These are phyloP conservation scores for Turdus rufiventris DNA, from an alignment of 2,113 vertebrate genomes.

Conservation along the genomic window DNA sequence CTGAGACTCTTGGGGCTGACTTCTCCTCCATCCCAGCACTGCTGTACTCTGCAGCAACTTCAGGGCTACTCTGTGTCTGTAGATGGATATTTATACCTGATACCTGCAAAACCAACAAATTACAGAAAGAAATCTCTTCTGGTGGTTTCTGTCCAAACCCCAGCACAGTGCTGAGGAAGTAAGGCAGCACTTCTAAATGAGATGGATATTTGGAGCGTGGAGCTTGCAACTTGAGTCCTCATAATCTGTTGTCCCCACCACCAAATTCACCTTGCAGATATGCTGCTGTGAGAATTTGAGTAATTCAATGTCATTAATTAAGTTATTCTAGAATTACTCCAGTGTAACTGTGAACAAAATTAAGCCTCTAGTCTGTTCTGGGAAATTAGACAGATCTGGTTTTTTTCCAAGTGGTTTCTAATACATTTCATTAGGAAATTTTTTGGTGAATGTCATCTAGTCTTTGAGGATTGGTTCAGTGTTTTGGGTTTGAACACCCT, in stretches of 20 bases:
- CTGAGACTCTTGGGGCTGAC: not conserved
- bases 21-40: not conserved
- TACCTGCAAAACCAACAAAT: not conserved
- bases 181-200: not conserved
- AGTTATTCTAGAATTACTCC: constrained; percentile 50
- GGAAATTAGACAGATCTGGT: constrained; percentile 45
- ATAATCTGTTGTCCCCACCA: not conserved
- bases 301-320: constrained; percentile 44
- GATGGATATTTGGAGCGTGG: not conserved
- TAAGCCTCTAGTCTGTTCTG: constrained; percentile 44
- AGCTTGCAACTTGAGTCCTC: not conserved
- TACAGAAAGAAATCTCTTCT: not conserved
- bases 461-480: not conserved
- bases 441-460: constrained; percentile 42
- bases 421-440: constrained; percentile 41
- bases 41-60: not conserved
- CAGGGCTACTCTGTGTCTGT: not conserved
- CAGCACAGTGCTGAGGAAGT: not conserved
- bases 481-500: constrained; percentile 8
- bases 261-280: constrained; percentile 22
- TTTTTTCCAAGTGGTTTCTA: constrained; percentile 45
- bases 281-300: not conserved
- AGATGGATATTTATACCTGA: not conserved
- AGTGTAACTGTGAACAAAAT: constrained; percentile 48
- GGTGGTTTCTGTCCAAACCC: not conserved